A percentile compares a stretch with the other conserved stretches of the same genome.
Evolutionary conservation across 2,797 vertebrate genomes (phyloP).

Genomic region (Forpus xanthops): DNA sequence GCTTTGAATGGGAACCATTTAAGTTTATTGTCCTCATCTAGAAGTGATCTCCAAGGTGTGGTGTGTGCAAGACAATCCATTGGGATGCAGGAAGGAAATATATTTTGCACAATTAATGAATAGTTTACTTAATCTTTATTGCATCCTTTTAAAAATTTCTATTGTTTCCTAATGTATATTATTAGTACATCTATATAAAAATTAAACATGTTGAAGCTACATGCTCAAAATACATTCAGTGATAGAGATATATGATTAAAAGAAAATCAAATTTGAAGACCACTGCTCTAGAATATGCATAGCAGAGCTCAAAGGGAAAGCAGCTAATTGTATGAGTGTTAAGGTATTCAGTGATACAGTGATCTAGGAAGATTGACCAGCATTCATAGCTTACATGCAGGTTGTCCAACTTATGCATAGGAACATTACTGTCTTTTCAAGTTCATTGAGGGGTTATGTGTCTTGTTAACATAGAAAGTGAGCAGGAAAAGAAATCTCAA

Average conservation of each 20-base stretch:
- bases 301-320: background rate
- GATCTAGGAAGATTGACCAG: background rate
- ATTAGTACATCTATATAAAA: background rate
- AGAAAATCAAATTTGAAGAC: background rate
- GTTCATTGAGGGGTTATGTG: background rate
- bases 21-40: background rate
- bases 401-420: background rate
- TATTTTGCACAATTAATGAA: background rate
- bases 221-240: background rate
- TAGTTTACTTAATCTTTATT: background rate
- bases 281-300: rapidly evolving
- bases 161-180: background rate
- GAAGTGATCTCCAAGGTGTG: background rate
- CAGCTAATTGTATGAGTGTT: background rate
- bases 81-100: background rate
- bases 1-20: background rate
- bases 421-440: background rate
- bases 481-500: background rate
- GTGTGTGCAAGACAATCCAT: background rate
- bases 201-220: background rate
- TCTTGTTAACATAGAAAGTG: background rate
- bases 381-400: background rate
- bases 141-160: background rate
- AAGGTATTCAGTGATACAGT: background rate
- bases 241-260: background rate